Evolutionary conservation across 2,113 vertebrate species (phyloP).

Genomic region (Rhizomys pruinosus): DNA sequence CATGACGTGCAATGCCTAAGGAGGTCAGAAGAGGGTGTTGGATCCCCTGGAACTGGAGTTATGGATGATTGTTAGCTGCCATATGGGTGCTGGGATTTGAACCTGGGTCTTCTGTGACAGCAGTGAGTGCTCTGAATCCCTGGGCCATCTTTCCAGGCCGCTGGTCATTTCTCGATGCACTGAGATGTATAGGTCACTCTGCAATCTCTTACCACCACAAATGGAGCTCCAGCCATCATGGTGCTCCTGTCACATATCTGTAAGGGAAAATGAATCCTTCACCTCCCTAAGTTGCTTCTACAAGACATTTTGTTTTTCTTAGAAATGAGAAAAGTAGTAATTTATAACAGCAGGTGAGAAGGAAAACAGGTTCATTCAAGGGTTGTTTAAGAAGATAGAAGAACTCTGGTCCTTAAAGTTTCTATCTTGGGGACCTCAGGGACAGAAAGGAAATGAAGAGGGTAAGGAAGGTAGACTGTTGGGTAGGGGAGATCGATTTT

Average conservation of each 20-base stretch:
- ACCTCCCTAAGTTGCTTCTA: neutral
- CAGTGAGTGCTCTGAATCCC: too few species aligned
- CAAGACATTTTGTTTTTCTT: neutral
- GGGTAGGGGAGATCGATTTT: neutral
- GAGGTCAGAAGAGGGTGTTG: too few species aligned
- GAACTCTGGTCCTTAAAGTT: neutral
- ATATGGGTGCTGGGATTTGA: too few species aligned
- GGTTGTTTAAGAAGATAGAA: neutral
- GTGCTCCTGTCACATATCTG: neutral
- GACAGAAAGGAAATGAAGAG: neutral
- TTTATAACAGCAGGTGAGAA: neutral
- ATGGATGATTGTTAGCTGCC: too few species aligned
- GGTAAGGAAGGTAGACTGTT: neutral
- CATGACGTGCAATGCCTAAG: too few species aligned
- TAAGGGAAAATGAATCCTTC: neutral
- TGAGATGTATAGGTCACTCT: neutral
- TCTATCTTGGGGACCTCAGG: neutral
- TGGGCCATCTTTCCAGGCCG: too few species aligned
- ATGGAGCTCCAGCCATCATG: neutral
- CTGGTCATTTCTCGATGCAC: too few species aligned
- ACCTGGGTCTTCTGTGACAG: too few species aligned
- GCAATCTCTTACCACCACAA: neutral
- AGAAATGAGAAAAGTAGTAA: neutral
- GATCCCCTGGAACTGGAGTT: too few species aligned
- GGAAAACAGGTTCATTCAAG: neutral